Percentiles rank a stretch among this genome's conserved stretches.
Evolutionary conservation across 1,140 invertebrate species (phyloP).

Genomic region (Eriosoma lanigerum): DNA sequence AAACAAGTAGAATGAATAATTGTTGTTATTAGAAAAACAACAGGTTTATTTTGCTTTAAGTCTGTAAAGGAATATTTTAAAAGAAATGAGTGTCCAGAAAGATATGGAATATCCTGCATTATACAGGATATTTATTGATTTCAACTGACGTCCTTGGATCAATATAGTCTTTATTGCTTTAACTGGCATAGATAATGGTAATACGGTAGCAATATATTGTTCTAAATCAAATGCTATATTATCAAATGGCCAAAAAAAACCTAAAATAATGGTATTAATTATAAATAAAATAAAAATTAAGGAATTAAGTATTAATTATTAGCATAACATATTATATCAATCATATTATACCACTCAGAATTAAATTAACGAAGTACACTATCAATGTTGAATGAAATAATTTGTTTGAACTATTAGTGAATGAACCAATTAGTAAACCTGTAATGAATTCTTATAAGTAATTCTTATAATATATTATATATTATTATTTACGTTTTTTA

Average conservation of each 20-base stretch:
- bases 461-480: too few species aligned
- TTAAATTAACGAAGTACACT: not conserved
- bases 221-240: not conserved
- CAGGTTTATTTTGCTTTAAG: not conserved
- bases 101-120: not conserved
- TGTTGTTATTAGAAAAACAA: too few species aligned
- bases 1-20: too few species aligned
- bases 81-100: not conserved
- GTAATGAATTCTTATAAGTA: not conserved
- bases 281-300: too few species aligned
- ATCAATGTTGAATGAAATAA: not conserved
- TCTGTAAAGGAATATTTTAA: not conserved
- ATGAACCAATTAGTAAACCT: slow-evolving; percentile 30
- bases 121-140: not conserved
- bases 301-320: too few species aligned
- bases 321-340: not conserved
- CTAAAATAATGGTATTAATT: not conserved
- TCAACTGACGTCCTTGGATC: not conserved
- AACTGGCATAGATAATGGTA: not conserved
- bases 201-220: not conserved
- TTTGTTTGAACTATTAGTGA: not conserved
- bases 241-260: slow-evolving; percentile 11
- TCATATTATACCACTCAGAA: slow-evolving; percentile 9
- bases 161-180: not conserved
- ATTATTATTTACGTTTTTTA: too few species aligned